These are phyloP conservation scores for Echinometra lucunter DNA, from an alignment of 53 echinoderm and acorn worm genomes.

Conservation along the genomic window DNA sequence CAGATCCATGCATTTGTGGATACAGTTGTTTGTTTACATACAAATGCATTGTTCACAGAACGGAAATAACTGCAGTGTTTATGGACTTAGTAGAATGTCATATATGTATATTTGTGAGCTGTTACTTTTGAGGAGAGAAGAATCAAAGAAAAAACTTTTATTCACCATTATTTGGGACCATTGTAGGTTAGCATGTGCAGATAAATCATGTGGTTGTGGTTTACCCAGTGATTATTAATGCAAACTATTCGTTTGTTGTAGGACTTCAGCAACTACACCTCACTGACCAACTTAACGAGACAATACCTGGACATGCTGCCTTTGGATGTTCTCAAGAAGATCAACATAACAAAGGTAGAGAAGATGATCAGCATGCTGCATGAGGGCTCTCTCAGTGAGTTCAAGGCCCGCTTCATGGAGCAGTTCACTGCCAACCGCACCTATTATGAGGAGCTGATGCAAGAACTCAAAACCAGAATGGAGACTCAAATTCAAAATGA, in stretches of 20 bases:
- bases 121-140: too few species aligned
- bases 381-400: constrained; percentile 38
- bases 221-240: neutral
- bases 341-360: constrained; percentile 9
- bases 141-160: too few species aligned
- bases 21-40: too few species aligned
- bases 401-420: constrained; percentile 61
- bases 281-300: neutral
- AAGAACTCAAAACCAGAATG: neutral
- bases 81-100: too few species aligned
- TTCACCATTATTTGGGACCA: too few species aligned
- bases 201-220: too few species aligned
- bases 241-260: neutral
- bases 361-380: constrained; percentile 19
- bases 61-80: too few species aligned
- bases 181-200: too few species aligned
- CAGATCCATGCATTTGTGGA: too few species aligned
- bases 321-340: neutral
- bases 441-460: constrained; percentile 44
- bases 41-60: too few species aligned
- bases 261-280: constrained; percentile 57
- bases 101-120: too few species aligned
- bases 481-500: neutral
- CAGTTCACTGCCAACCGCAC: constrained; percentile 29
- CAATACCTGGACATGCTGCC: constrained; percentile 24